phyloP scores from a whole-genome alignment of 2,797 vertebrate genomes.

The Eleutherodactylus coqui region DNA sequence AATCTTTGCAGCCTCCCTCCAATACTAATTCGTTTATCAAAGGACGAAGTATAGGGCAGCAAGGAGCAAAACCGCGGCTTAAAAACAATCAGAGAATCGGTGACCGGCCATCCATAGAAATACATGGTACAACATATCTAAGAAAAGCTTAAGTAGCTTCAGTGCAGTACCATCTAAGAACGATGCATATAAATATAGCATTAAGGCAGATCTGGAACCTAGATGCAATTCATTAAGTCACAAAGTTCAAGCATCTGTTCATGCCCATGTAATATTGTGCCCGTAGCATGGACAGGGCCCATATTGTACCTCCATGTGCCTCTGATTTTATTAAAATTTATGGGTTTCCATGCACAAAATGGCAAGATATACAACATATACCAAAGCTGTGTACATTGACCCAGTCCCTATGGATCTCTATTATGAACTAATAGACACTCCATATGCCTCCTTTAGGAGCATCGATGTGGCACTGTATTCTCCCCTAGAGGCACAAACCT shows the following conservation, averaged over 20 bases:
- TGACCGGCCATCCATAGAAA: neutral
- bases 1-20: constrained; percentile 50
- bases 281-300: neutral
- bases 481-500: too few species aligned
- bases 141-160: too few species aligned
- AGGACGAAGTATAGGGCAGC: neutral
- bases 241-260: neutral
- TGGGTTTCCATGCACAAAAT: too few species aligned
- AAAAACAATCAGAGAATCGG: neutral
- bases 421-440: too few species aligned
- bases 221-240: neutral
- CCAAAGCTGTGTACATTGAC: too few species aligned
- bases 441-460: too few species aligned
- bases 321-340: too few species aligned
- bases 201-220: too few species aligned
- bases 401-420: neutral
- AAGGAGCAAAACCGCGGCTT: neutral
- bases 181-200: too few species aligned
- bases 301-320: too few species aligned
- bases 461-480: too few species aligned
- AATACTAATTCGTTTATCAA: constrained; percentile 49
- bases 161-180: too few species aligned
- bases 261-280: neutral
- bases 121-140: neutral
- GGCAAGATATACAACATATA: neutral